phyloP scores from a whole-genome alignment of 2,797 vertebrate genomes.

The Pseudochirops corinnae region DNA sequence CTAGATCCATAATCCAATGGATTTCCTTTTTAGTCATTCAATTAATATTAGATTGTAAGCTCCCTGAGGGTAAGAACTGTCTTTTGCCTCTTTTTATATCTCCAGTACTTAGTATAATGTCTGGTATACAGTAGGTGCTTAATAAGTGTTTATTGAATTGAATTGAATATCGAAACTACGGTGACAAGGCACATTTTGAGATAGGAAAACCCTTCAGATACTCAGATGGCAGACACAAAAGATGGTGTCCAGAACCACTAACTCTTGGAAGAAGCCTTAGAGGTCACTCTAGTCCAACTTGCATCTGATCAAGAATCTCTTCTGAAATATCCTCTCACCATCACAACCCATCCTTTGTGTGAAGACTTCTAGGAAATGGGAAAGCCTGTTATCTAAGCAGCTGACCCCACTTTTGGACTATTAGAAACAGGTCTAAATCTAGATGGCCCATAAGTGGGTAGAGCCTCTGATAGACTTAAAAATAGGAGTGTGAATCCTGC shows the following conservation, averaged over 20 bases:
- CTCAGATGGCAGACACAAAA: not conserved
- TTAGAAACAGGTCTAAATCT: not conserved
- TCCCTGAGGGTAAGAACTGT: not conserved
- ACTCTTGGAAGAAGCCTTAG: not conserved
- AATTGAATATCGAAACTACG: not conserved
- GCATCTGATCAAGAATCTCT: not conserved
- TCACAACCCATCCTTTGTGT: not conserved
- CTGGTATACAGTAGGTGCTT: not conserved
- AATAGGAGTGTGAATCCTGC: not conserved
- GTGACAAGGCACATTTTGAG: not conserved
- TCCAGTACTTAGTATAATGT: not conserved
- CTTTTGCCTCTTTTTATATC: not conserved
- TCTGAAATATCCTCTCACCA: not conserved
- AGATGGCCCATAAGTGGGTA: not conserved
- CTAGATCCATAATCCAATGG: not conserved
- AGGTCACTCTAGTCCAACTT: not conserved
- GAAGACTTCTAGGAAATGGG: not conserved
- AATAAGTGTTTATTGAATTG: not conserved
- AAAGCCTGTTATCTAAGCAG: not conserved
- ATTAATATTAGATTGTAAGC: not conserved
- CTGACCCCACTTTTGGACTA: not conserved
- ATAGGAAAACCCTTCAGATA: not conserved
- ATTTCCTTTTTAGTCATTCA: not conserved
- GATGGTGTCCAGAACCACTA: not conserved
- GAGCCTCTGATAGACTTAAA: not conserved